Base-by-base conservation (phyloP, 2,797 vertebrate genomes). In the Peromyscus aztecus region DNA sequence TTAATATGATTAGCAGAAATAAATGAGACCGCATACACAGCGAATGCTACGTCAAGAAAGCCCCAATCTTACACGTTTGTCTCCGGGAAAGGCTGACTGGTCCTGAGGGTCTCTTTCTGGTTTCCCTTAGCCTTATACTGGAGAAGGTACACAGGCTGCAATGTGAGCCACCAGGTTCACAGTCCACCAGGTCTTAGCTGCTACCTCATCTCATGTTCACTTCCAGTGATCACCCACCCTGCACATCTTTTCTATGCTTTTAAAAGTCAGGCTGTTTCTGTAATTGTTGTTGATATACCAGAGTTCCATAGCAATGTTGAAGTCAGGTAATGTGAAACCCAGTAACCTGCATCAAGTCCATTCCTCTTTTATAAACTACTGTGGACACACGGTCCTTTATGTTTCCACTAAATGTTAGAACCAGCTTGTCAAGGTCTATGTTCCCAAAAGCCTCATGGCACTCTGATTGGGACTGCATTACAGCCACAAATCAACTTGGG, bases 301-400 rank as follows among this genome's bases (percentile, higher is more conserved):
- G 49, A 61, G 31, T 86, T 90, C 84, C 37, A 85, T 1, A 89
- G n/a, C 31, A 90, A 88, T 37, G 52, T 1, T 95, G 43, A 91
- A 73, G n/a, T 80, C 34, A 81, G 19, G n/a, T 67, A 55, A 71
- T 37, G 4, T 80, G 75, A 71, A 14, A 84, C 90, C 14, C 52
- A 80, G 29, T 61, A 59, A 52, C 83, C 12, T 91, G 80, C 78
- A 90, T 86, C 19, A 84, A 93, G 10, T 57, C 69, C 71, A 81
- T 46, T 76, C 82, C 86, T 97, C 31, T 69, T 93, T 86, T 92
- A 71, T n/a, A 94, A 96, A 77, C 27, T 83, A 6, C 84, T 69
- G 71, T 94, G 87, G 63, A 67, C n/a, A 94, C 4, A 6, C 16
- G 17, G 14, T 43, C 29, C 63, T 93, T 94, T 95, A 84, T 4